These are phyloP conservation scores for Oryzias woworae DNA, from an alignment of 2,113 vertebrate genomes.

Conservation along the genomic window DNA sequence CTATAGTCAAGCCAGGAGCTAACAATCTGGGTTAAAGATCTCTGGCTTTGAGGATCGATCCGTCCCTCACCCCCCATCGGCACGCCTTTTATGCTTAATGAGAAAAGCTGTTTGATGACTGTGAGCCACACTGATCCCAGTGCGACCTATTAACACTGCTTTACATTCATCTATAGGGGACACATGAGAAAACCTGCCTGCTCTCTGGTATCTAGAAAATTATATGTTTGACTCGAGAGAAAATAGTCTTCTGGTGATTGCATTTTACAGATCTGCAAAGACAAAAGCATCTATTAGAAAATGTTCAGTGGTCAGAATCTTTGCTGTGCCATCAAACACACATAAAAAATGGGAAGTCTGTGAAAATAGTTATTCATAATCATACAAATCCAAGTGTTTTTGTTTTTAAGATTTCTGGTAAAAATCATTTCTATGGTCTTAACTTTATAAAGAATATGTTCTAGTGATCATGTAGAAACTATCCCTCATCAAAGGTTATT, in stretches of 20 bases:
- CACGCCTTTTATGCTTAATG: conserved; percentile 67
- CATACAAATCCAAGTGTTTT: too few relatives aligned
- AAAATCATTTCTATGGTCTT: too few relatives aligned
- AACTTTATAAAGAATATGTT: too few relatives aligned
- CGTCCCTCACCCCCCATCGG: conserved; percentile 35
- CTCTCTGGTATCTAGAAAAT: conserved; percentile 14
- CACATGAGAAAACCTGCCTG: background rate
- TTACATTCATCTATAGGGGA: conserved; percentile 49
- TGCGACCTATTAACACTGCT: conserved; percentile 59
- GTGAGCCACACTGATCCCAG: conserved; percentile 45
- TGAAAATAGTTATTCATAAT: too few relatives aligned
- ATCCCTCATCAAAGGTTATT: too few relatives aligned
- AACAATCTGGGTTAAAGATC: conserved; percentile 67
- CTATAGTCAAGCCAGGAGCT: conserved; percentile 26
- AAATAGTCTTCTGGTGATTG: background rate
- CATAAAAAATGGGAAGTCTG: too few relatives aligned
- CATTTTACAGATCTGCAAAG: background rate
- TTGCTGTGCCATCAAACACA: background rate
- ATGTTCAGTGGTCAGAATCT: background rate
- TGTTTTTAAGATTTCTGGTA: too few relatives aligned
- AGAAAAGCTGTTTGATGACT: conserved; percentile 64
- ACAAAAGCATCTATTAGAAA: background rate
- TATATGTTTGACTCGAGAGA: conserved; percentile 16
- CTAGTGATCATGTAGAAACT: too few relatives aligned
- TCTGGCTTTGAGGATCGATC: conserved; percentile 44